phyloP scores from a whole-genome alignment of 1,140 invertebrate species.

The Venturia canescens region DNA sequence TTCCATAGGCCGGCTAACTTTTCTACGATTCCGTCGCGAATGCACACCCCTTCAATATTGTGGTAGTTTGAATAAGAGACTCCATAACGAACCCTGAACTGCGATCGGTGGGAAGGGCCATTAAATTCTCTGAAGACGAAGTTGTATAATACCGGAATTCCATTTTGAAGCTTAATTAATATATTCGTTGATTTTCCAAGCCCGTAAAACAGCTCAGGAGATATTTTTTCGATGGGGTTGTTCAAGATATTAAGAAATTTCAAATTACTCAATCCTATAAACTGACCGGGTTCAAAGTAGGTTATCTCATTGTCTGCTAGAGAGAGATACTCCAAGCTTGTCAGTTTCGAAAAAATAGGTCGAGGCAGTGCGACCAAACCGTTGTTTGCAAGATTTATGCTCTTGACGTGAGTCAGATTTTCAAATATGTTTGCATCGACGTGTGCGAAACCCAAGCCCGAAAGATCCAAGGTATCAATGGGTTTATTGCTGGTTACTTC shows the following conservation, averaged over 20 bases:
- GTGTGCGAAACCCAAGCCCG: slow-evolving; percentile 30
- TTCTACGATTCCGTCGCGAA: no score
- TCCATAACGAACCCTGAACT: no score
- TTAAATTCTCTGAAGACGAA: no score
- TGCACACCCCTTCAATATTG: no score
- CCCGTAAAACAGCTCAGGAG: not conserved
- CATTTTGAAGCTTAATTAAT: not conserved
- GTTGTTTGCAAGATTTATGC: slow-evolving; percentile 49
- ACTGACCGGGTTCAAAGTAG: not conserved
- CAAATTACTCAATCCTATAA: not conserved
- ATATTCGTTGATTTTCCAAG: slow-evolving; percentile 4
- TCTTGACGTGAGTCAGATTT: slow-evolving; percentile 52
- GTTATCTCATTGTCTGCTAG: not conserved
- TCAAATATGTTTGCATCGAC: slow-evolving; percentile 59
- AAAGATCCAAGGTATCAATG: not conserved
- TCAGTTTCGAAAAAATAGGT: not conserved
- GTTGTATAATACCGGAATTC: no score
- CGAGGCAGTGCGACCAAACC: no score
- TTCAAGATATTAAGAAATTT: slow-evolving; percentile 10
- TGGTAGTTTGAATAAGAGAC: no score
- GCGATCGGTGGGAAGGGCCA: no score
- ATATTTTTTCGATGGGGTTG: slow-evolving; percentile 2
- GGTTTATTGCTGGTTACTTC: not conserved
- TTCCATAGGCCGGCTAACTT: no score
- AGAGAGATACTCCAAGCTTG: not conserved